Evolutionary conservation across 2,888 invertebrate genomes (phyloP), one percentile per base, ranked within the genome.

Genomic region (Nycteola revayana): DNA sequence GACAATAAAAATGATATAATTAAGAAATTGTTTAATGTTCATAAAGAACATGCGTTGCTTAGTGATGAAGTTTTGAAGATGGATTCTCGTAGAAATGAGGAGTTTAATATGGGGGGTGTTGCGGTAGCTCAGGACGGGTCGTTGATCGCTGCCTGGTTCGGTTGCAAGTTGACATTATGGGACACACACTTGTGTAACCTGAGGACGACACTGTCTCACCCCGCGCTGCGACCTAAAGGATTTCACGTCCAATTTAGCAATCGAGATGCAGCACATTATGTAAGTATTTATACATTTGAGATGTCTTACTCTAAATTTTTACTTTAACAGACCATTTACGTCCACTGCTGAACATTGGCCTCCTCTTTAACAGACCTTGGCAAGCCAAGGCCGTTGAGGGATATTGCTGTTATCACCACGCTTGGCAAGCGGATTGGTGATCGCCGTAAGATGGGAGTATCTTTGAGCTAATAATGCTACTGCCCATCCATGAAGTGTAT

Each of bases 101-200:
- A 72, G 33, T 56, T 48, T n/a, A 71, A 72, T 17, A 83, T 88
- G 81, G 86, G 86, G 0, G 84, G 80, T 1, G 79, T 84, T 3
- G 85, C 84, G 7, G 78, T 89, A 45, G 87, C 89, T 0, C 78
- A 81, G 26, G 89, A 89, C 11, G 88, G 89, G 0, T 89, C 89
- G 0, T 49, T 88, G 34, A 85, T 88, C n/a, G 89, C 89, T 0
- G 88, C 87, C 1, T 89, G 89, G 89, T 88, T 87, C 33, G 89
- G 89, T 0, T 70, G 75, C 23, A 88, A 88, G 41, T 52, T 89
- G 31, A 87, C 88, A 0, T 35, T 89, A 17, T 89, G 89, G 89
- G 89, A 89, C 42, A 74, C 84, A 0, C 77, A 83, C 42, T 40
- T 77, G 21, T 85, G 86, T 44, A 78, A 66, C 25, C 53, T 89